phyloP scores from a whole-genome alignment of 2,888 invertebrate genomes.

The Hemithea aestivaria region DNA sequence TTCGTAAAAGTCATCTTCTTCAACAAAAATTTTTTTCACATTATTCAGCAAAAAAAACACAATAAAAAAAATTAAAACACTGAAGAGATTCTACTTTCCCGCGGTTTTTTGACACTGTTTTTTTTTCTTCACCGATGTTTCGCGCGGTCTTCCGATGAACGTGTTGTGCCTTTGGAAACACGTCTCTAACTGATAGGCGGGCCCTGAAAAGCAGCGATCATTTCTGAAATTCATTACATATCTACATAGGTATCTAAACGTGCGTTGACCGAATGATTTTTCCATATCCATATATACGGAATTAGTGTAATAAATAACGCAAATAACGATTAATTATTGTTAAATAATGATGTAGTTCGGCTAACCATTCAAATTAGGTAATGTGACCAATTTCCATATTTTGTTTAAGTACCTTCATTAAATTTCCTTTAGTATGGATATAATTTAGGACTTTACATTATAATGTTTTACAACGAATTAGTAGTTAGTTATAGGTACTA shows the following conservation, averaged over 20 bases:
- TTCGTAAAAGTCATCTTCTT: slow-evolving; percentile 13
- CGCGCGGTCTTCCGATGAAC: slow-evolving; percentile 3
- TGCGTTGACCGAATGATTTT: slow-evolving; percentile 15
- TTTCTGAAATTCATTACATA: slow-evolving; percentile 8
- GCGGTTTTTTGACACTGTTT: not conserved
- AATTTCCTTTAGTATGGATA: no score
- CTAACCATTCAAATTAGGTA: no score
- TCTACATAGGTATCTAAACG: not conserved
- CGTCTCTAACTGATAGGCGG: slow-evolving; percentile 8
- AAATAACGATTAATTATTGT: slow-evolving; percentile 5
- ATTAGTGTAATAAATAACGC: slow-evolving; percentile 6
- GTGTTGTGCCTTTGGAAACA: slow-evolving; percentile 3
- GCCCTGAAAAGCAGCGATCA: not conserved
- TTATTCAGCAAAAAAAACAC: not conserved
- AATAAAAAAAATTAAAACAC: not conserved
- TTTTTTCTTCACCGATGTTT: not conserved
- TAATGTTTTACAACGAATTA: no score
- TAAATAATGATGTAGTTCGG: not conserved
- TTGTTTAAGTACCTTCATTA: no score
- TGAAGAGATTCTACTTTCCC: slow-evolving; percentile 6
- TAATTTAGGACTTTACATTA: no score
- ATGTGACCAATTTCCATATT: no score
- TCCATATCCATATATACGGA: slow-evolving; percentile 14
- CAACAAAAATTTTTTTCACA: slow-evolving; percentile 1
- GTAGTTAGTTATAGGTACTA: no score